phyloP scores from a whole-genome alignment of 2,113 vertebrate genomes.

The Cryptomyrus ogoouensis region DNA sequence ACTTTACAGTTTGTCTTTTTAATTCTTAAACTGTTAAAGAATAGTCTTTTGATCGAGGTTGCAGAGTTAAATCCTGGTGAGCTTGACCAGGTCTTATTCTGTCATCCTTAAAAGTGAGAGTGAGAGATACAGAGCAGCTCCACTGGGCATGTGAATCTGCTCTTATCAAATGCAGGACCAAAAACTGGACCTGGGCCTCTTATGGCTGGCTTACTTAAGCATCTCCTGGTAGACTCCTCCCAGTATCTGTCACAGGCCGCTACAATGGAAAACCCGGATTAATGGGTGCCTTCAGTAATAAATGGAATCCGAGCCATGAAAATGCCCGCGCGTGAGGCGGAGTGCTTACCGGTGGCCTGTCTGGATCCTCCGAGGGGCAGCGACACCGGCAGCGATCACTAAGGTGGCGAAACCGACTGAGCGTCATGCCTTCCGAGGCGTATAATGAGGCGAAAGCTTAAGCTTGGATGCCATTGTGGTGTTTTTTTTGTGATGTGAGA shows the following conservation, averaged over 20 bases:
- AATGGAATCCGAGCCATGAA: slow-evolving; percentile 74
- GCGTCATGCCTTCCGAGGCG: slow-evolving; percentile 68
- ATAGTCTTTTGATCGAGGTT: neutral
- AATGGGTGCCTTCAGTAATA: slow-evolving; percentile 76
- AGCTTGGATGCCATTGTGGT: slow-evolving; percentile 65
- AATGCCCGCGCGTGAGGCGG: slow-evolving; percentile 79
- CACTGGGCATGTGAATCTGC: slow-evolving; percentile 50
- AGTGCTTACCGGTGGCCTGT: slow-evolving; percentile 72
- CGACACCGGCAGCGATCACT: neutral
- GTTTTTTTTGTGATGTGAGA: slow-evolving; percentile 48
- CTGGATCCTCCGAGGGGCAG: slow-evolving; percentile 53
- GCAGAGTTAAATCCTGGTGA: neutral
- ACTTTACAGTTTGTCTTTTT: neutral
- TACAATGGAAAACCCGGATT: slow-evolving; percentile 70
- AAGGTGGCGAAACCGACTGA: slow-evolving; percentile 74
- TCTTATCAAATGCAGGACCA: slow-evolving; percentile 48
- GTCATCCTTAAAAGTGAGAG: slow-evolving; percentile 30
- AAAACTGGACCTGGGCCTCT: slow-evolving; percentile 50
- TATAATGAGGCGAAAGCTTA: slow-evolving; percentile 85
- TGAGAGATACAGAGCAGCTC: slow-evolving; percentile 30
- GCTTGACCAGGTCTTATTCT: slow-evolving; percentile 21
- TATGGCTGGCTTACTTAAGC: slow-evolving; percentile 79
- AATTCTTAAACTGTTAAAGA: neutral
- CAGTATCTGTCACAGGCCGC: slow-evolving; percentile 69
- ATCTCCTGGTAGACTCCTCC: slow-evolving; percentile 70